These are phyloP conservation scores for Cataglyphis hispanica DNA, from an alignment of 1,140 invertebrate genomes.

Conservation along the genomic window DNA sequence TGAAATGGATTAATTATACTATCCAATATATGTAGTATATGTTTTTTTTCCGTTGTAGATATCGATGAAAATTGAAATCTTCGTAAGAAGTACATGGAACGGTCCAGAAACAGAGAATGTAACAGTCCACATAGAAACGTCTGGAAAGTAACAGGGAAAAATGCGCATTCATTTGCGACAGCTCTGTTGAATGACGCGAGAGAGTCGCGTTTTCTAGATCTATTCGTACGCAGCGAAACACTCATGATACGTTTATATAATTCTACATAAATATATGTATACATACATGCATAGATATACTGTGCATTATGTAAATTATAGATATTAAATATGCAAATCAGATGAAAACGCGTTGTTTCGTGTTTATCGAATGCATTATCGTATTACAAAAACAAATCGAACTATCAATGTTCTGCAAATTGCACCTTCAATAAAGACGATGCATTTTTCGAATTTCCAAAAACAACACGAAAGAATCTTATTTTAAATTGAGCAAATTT, in stretches of 20 bases:
- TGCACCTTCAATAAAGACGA: neutral
- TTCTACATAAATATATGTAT: neutral
- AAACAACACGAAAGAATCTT: neutral
- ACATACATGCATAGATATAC: too few relatives aligned
- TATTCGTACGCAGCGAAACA: neutral
- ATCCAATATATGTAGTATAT: neutral
- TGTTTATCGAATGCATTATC: neutral
- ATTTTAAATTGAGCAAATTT: neutral
- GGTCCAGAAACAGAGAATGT: neutral
- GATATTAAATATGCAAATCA: neutral
- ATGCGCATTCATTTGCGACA: constrained; percentile 21
- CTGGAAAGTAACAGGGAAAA: constrained; percentile 44
- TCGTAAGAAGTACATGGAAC: neutral
- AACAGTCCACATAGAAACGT: constrained; percentile 14
- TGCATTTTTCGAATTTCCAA: neutral
- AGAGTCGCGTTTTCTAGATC: constrained; percentile 9
- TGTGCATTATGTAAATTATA: neutral
- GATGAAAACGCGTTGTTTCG: neutral
- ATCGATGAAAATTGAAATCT: neutral
- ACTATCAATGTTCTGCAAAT: neutral
- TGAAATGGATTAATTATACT: neutral
- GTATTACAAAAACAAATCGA: neutral
- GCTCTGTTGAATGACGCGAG: neutral
- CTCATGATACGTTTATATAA: neutral
- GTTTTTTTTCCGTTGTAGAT: neutral